Base-by-base conservation (phyloP, 2,797 vertebrate species). In the Halcyon smyrnensis region DNA sequence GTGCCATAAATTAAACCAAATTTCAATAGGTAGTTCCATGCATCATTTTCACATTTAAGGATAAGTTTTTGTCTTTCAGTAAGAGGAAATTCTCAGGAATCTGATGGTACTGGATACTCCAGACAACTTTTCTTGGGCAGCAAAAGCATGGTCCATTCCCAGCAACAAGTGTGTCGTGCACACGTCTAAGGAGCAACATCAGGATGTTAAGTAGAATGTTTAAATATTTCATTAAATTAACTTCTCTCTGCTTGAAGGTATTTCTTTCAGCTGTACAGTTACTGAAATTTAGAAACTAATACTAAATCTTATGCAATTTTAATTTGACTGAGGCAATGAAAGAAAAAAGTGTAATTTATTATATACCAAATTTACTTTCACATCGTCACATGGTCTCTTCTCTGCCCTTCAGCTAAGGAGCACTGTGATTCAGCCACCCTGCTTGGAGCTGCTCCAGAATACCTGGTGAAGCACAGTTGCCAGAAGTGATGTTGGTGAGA, bases 221-320 rank as follows among this genome's bases (percentile, higher is more conserved):
- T 76, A 89, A 83, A 50, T 53, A 69, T 53, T 90, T 76, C n/a
- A 70, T 82, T 75, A 46, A 93, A 67, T 89, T 88, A 92, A 89
- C 37, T 60, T 85, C 37, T 54, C 30, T 63, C 48, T 39, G 65
- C 85, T 89, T 69, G 41, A 79, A 94, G 89, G 19, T 59, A 84
- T 69, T 93, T 86, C 48, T 84, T 87, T 88, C 85, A 81, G 76
- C 37, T 18, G 30, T 32, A 36, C 3, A 48, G 74, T n/a, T 82
- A 76, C 45, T 59, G 50, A 95, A 92, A 87, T 63, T 74, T 67
- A 93, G 48, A 80, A 87, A 50, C 56, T 64, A 78, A 74, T 93
- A 64, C 51, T 59, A 91, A 12, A 16, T 46, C 15, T 81, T 77
- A 59, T 41, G 24, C 36, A 96, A 90, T 43, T 93, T 95, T 43